phyloP scores from a whole-genome alignment of 2,888 invertebrate species.

The Seira musarum region DNA sequence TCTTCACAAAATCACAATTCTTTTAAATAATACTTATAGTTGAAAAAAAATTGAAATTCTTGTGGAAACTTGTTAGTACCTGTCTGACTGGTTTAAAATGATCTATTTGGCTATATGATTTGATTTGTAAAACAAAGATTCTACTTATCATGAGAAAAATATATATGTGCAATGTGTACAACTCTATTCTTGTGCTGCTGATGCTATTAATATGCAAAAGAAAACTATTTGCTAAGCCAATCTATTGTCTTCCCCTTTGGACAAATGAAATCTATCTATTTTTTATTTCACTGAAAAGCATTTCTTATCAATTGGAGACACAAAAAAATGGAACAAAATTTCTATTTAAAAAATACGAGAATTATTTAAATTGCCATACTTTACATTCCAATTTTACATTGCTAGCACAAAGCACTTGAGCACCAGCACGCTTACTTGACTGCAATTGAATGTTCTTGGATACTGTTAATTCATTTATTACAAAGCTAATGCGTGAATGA shows the following conservation, averaged over 20 bases:
- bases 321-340: background rate
- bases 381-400: slow-evolving; percentile 21
- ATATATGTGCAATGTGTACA: no score
- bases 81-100: no score
- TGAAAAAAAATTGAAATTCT: no score
- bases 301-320: no score
- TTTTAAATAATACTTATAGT: no score
- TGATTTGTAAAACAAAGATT: no score
- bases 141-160: no score
- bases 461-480: background rate
- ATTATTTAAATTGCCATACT: slow-evolving; percentile 19
- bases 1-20: no score
- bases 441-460: slow-evolving; percentile 4
- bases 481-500: background rate
- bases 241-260: slow-evolving; percentile 41
- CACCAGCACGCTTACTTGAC: slow-evolving; percentile 20
- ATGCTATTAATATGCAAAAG: no score
- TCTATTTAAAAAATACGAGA: background rate
- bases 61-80: slow-evolving; percentile 44
- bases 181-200: no score
- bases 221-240: background rate
- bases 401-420: background rate
- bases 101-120: no score
- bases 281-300: slow-evolving; percentile 18
- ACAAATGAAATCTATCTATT: slow-evolving; percentile 7